These are phyloP conservation scores for Mythimna lalbum DNA, from an alignment of 2,888 invertebrate species.

Conservation along the genomic window DNA sequence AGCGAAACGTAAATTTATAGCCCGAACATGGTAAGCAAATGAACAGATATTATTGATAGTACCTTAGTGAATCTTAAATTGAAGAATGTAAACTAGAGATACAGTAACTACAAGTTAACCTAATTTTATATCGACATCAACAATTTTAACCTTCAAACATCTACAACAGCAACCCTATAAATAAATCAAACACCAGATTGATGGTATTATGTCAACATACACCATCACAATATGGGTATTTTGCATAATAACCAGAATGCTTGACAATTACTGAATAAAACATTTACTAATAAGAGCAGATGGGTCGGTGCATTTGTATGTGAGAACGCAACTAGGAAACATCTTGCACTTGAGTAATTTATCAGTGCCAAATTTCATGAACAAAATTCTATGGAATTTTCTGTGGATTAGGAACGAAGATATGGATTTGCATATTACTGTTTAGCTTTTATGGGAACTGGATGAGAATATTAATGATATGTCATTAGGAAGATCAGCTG, in stretches of 20 bases:
- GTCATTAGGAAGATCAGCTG: constrained; percentile 56
- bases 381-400: constrained; percentile 71
- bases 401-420: constrained; percentile 62
- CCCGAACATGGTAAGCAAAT: too few species aligned
- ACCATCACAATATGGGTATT: constrained; percentile 83
- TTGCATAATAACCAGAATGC: constrained; percentile 87
- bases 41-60: too few species aligned
- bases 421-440: constrained; percentile 53
- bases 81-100: neutral
- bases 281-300: constrained; percentile 81
- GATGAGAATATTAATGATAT: constrained; percentile 52
- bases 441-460: constrained; percentile 61
- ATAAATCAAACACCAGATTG: constrained; percentile 88
- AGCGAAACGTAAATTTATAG: too few species aligned
- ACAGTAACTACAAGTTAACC: neutral
- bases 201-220: constrained; percentile 90
- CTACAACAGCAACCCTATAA: constrained; percentile 62
- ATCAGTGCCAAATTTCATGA: constrained; percentile 81
- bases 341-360: constrained; percentile 75
- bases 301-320: constrained; percentile 76
- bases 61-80: neutral
- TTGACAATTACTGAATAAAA: constrained; percentile 87
- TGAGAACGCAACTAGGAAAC: constrained; percentile 75
- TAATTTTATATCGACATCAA: constrained; percentile 63
- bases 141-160: constrained; percentile 14